phyloP scores from a whole-genome alignment of 2,113 vertebrate genomes.

The Galbula dea region DNA sequence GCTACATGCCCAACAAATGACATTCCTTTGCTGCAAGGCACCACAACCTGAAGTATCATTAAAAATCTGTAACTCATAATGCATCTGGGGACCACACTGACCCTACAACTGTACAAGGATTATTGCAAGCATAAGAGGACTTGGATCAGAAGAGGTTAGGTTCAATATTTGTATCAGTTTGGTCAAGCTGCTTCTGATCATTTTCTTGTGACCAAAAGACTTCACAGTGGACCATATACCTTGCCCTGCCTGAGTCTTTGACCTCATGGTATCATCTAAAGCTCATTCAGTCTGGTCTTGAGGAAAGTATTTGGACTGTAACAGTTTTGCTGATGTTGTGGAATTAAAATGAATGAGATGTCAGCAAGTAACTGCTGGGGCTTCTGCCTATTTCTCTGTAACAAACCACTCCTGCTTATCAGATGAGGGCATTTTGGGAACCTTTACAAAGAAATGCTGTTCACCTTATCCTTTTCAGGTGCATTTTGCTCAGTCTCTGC shows the following conservation, averaged over 20 bases:
- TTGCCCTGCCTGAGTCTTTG: neutral
- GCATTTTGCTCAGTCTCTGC: neutral
- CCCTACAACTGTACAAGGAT: rapidly evolving
- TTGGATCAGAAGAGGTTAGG: neutral
- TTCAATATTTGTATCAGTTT: rapidly evolving
- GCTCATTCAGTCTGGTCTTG: neutral
- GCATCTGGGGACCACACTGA: neutral
- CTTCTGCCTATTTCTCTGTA: neutral
- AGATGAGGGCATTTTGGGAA: neutral
- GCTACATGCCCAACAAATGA: neutral
- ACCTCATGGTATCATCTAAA: neutral
- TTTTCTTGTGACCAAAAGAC: neutral
- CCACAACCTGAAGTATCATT: neutral
- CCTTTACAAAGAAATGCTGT: neutral
- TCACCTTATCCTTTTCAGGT: neutral
- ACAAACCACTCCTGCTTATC: neutral
- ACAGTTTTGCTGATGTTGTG: neutral
- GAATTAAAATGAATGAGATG: conserved; percentile 10
- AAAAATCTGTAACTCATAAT: neutral
- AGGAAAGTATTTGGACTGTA: neutral
- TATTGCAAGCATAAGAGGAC: neutral
- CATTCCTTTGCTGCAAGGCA: neutral
- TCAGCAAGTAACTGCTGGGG: neutral
- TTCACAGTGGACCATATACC: neutral
- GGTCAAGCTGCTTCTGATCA: neutral